phyloP scores from a whole-genome alignment of 2,113 vertebrate species.

The Aphelocoma coerulescens region DNA sequence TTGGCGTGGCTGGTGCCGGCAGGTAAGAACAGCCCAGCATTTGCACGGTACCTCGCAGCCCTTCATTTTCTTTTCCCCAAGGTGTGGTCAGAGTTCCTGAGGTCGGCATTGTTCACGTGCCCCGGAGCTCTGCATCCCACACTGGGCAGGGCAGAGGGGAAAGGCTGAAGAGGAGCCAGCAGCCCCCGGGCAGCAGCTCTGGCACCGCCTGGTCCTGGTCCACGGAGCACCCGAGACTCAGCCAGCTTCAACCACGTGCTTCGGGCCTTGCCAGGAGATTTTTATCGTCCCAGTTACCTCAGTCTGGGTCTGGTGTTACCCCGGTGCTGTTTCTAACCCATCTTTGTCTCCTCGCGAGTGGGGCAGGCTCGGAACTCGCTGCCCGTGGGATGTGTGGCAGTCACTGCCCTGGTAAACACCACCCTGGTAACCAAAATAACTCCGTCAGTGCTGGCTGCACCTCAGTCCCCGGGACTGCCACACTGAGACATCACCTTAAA shows the following conservation, averaged over 20 bases:
- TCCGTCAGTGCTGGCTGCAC: background rate
- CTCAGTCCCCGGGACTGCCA: background rate
- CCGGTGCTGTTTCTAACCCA: rapidly evolving
- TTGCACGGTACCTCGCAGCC: background rate
- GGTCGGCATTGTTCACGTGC: rapidly evolving
- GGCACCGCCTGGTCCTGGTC: rapidly evolving
- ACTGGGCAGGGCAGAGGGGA: background rate
- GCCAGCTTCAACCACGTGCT: rapidly evolving
- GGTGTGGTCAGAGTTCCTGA: background rate
- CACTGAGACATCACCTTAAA: background rate
- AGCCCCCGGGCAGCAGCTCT: background rate
- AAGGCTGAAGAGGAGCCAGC: background rate
- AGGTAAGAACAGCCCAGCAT: background rate
- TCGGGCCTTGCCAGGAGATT: background rate
- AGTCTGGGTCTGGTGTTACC: background rate
- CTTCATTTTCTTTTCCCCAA: background rate
- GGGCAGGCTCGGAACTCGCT: background rate
- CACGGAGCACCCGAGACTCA: background rate
- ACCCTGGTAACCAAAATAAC: background rate
- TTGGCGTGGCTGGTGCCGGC: background rate
- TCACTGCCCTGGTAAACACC: background rate
- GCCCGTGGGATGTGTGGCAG: background rate
- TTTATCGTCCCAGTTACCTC: background rate
- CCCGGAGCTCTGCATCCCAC: background rate
- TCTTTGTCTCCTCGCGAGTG: rapidly evolving